Evolutionary conservation across 2,113 vertebrate genomes (phyloP).

Genomic region (Phainopepla nitens): DNA sequence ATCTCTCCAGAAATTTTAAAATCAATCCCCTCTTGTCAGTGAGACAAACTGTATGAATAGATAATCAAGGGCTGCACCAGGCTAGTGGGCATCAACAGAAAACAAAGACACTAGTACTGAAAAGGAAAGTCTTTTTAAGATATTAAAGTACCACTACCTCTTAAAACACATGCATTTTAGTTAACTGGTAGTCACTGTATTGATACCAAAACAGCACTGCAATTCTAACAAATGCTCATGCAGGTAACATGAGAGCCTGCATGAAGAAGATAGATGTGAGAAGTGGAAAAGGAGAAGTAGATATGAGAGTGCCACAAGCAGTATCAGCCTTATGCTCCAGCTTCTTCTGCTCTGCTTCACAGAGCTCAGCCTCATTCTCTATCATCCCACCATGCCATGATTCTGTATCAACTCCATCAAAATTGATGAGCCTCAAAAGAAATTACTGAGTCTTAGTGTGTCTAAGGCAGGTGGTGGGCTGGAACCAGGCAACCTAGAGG

Average conservation of each 20-base stretch:
- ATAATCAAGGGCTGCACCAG: background rate
- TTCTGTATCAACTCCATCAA: background rate
- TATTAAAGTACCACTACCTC: background rate
- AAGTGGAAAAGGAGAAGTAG: no score
- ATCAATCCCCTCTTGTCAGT: background rate
- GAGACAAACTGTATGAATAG: background rate
- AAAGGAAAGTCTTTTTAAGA: background rate
- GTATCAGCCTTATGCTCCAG: background rate
- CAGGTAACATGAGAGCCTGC: background rate
- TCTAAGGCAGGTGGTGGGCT: background rate
- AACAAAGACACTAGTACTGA: background rate
- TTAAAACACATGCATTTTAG: background rate
- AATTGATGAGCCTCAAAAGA: background rate
- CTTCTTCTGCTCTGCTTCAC: background rate
- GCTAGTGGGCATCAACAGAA: background rate
- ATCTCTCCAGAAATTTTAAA: background rate
- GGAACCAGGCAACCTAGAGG: background rate
- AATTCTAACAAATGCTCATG: background rate
- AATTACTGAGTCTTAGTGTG: background rate
- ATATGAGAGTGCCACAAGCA: background rate
- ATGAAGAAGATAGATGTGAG: no score
- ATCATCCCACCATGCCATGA: background rate
- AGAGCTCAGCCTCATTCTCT: background rate
- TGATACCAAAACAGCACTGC: background rate
- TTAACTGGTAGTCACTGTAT: background rate